These are phyloP conservation scores for Himalopsyche phryganea DNA, from an alignment of 1,140 invertebrate species.

Conservation along the genomic window DNA sequence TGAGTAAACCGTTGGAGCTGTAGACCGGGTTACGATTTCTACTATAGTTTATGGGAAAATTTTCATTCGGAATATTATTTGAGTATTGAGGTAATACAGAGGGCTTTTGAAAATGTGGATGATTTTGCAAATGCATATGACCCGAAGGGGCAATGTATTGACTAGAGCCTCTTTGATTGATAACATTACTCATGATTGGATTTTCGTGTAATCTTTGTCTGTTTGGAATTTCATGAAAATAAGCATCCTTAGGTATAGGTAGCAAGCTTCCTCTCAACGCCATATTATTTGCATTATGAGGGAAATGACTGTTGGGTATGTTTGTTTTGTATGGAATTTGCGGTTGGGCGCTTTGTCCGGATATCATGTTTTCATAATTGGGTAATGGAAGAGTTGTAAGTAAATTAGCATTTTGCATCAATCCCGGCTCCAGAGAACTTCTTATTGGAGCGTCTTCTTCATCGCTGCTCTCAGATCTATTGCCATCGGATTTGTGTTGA, in stretches of 20 bases:
- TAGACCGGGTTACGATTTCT: conserved; percentile 48
- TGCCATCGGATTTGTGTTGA: conserved; percentile 48
- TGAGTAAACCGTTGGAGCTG: conserved; percentile 48
- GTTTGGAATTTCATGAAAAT: conserved; percentile 58
- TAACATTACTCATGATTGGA: conserved; percentile 23
- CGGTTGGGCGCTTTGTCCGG: conserved; percentile 28
- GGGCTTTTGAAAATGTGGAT: conserved; percentile 26
- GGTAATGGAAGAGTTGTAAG: conserved; percentile 49
- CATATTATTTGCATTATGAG: conserved; percentile 13
- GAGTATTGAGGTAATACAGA: background rate
- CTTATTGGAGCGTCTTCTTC: conserved; percentile 55
- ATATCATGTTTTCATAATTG: conserved; percentile 54
- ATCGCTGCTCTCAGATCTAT: conserved; percentile 56
- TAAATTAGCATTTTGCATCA: conserved; percentile 54
- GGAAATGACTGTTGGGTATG: conserved; percentile 22
- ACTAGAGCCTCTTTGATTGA: conserved; percentile 13
- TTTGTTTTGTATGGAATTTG: conserved; percentile 25
- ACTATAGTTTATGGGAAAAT: conserved; percentile 39
- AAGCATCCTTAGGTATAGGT: conserved; percentile 56
- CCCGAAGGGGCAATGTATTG: conserved; percentile 14
- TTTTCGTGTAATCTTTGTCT: conserved; percentile 41
- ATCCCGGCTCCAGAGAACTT: conserved; percentile 48
- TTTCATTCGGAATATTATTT: conserved; percentile 7
- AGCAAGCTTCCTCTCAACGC: conserved; percentile 23
- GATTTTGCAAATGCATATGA: conserved; percentile 14